phyloP scores from a whole-genome alignment of 2,113 vertebrate species.

The Rafetus swinhoei region DNA sequence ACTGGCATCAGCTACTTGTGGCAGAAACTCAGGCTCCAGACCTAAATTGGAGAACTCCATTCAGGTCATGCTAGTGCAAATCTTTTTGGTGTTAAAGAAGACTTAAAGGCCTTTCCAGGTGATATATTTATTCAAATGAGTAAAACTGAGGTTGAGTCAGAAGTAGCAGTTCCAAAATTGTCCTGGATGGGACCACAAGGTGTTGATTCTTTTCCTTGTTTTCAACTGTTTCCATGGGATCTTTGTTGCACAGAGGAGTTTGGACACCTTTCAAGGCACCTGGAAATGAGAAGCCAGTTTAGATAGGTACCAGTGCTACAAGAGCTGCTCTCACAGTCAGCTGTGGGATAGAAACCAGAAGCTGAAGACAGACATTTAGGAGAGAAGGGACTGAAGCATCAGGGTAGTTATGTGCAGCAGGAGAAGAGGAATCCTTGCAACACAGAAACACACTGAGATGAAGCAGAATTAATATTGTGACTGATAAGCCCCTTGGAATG shows the following conservation, averaged over 20 bases:
- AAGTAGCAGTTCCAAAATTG: background rate
- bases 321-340: background rate
- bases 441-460: background rate
- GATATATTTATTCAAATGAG: background rate
- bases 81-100: background rate
- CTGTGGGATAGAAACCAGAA: background rate
- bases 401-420: background rate
- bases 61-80: background rate
- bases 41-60: background rate
- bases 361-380: background rate
- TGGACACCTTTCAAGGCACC: background rate
- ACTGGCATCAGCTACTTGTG: background rate
- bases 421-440: background rate
- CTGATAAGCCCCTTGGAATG: rapidly evolving
- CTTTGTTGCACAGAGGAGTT: background rate
- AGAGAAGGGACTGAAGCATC: background rate
- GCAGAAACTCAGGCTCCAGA: background rate
- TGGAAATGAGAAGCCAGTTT: background rate
- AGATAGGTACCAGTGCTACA: background rate
- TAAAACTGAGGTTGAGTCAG: background rate
- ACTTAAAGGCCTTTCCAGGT: background rate
- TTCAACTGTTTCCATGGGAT: background rate
- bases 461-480: background rate
- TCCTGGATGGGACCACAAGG: background rate
- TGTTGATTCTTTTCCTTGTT: background rate